These are phyloP conservation scores for Osmoderma eremita DNA, from an alignment of 2,888 invertebrate genomes.

Conservation along the genomic window DNA sequence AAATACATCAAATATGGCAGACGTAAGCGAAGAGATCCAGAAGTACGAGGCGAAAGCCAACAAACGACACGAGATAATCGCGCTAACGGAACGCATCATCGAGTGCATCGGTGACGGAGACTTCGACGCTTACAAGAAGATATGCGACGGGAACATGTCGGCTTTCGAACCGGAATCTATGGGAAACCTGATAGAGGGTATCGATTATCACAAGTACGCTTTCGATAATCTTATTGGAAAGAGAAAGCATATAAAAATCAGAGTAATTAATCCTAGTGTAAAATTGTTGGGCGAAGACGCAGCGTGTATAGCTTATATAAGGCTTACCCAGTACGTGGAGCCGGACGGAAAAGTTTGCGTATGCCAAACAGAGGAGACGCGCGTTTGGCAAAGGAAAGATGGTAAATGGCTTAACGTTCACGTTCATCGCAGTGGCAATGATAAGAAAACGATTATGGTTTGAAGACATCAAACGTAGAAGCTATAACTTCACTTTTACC, in stretches of 20 bases:
- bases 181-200: conserved; percentile 38
- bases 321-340: conserved; percentile 27
- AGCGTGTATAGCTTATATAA: conserved; percentile 31
- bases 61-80: conserved; percentile 31
- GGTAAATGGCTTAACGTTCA: conserved; percentile 39
- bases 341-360: conserved; percentile 24
- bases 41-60: conserved; percentile 21
- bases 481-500: not conserved
- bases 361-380: conserved; percentile 33
- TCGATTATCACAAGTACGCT: conserved; percentile 37
- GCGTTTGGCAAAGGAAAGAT: conserved; percentile 37
- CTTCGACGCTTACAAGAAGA: conserved; percentile 31
- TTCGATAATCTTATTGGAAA: conserved; percentile 30
- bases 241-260: conserved; percentile 26
- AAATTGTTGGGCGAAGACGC: conserved; percentile 31
- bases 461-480: not conserved
- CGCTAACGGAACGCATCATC: conserved; percentile 34
- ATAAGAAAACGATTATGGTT: conserved; percentile 17
- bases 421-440: conserved; percentile 26
- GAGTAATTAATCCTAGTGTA: conserved; percentile 32
- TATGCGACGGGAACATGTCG: conserved; percentile 36
- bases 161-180: conserved; percentile 38
- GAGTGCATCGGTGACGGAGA: conserved; percentile 35
- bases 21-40: conserved; percentile 8
- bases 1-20: conserved; percentile 5